Conservation (phyloP, 1,140 invertebrate genomes). For the Diploscapter pachys region DNA sequence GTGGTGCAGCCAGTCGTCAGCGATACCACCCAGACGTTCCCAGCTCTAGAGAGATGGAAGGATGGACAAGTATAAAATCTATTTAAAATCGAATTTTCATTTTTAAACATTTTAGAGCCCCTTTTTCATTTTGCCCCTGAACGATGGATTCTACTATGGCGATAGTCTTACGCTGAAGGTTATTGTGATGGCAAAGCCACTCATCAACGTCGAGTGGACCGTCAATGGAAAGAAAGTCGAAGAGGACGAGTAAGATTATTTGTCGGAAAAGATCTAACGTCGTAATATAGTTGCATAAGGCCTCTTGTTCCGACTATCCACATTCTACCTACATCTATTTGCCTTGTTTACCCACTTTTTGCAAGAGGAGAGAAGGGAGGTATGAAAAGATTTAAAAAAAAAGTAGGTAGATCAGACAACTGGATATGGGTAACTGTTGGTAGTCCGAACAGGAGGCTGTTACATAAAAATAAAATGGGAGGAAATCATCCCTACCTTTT, state of each 20-base stretch:
- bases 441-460: too few relatives aligned
- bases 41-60: neutral
- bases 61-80: neutral
- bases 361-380: too few relatives aligned
- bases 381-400: too few relatives aligned
- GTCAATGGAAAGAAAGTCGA: constrained; percentile 18
- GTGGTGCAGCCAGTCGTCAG: constrained; percentile 18
- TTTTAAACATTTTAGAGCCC: constrained; percentile 10
- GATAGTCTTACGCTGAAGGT: constrained; percentile 26
- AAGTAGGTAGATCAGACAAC: too few relatives aligned
- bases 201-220: constrained; percentile 27
- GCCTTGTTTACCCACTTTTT: constrained; percentile 11
- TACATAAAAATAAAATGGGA: too few relatives aligned
- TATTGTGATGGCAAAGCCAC: constrained; percentile 35
- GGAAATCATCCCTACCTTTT: neutral
- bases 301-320: neutral
- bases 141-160: constrained; percentile 16
- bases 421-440: too few relatives aligned
- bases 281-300: constrained; percentile 2
- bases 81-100: neutral
- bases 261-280: neutral
- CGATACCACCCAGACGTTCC: neutral
- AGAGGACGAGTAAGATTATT: constrained; percentile 19
- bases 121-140: constrained; percentile 19
- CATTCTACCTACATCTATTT: neutral